Conservation (phyloP, 2,888 invertebrate genomes). For the Toxonevra muliebris region DNA sequence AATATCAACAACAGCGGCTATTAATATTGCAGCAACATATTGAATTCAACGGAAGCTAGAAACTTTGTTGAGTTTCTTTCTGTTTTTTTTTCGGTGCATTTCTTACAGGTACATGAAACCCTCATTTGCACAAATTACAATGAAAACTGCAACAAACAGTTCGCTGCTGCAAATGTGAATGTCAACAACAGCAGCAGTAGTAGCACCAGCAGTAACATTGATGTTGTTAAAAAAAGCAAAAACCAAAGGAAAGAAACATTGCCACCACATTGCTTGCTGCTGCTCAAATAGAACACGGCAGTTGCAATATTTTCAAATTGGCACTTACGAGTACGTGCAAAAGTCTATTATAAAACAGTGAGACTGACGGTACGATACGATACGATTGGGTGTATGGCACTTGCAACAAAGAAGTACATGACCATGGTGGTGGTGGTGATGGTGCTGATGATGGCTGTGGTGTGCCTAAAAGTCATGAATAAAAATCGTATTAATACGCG, state of each 20-base stretch:
- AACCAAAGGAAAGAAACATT: too few species aligned
- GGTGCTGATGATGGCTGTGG: neutral
- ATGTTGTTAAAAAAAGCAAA: too few species aligned
- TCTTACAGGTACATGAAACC: neutral
- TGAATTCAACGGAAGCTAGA: too few species aligned
- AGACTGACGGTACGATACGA: neutral
- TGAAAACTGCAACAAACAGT: too few species aligned
- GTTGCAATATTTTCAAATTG: too few species aligned
- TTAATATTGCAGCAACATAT: too few species aligned
- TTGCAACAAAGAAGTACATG: neutral
- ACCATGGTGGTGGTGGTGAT: neutral
- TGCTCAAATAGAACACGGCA: too few species aligned
- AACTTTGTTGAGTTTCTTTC: neutral
- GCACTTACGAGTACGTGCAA: neutral
- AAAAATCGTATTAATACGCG: constrained; percentile 53
- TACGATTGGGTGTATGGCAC: neutral
- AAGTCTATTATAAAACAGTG: neutral
- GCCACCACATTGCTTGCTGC: too few species aligned
- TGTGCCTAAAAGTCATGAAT: neutral
- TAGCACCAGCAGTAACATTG: too few species aligned
- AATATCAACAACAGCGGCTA: neutral
- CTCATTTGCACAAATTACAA: constrained; percentile 3
- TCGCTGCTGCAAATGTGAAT: too few species aligned
- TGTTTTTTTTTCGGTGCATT: neutral
- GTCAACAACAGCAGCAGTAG: too few species aligned